A percentile compares a stretch with the other conserved stretches of the same genome.
phyloP scores from a whole-genome alignment of 2,888 invertebrate genomes.

The Pristionchus arcanus region DNA sequence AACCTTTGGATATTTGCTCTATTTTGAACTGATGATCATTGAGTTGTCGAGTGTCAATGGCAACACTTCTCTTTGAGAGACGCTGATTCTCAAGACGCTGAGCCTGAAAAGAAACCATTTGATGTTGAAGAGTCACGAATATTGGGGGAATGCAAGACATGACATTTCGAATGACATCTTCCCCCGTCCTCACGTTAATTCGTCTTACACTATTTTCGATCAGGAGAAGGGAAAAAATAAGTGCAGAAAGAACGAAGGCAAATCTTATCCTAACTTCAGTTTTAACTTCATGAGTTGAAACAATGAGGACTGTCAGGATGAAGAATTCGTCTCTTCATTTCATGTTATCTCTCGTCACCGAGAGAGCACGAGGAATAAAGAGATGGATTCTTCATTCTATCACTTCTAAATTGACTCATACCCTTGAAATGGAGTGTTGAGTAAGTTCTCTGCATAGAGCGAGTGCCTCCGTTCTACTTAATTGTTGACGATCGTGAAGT shows the following conservation, averaged over 20 bases:
- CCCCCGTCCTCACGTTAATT: no score
- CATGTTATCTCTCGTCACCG: background rate
- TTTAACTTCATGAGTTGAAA: no score
- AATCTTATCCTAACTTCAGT: no score
- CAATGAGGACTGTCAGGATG: background rate
- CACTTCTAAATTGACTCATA: background rate
- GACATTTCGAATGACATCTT: no score
- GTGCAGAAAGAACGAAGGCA: no score
- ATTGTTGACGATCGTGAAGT: background rate
- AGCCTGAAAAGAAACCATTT: background rate
- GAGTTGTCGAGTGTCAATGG: slow-evolving; percentile 64
- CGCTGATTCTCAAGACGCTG: slow-evolving; percentile 59
- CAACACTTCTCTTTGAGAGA: slow-evolving; percentile 61
- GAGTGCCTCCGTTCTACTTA: slow-evolving; percentile 49
- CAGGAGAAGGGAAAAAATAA: no score
- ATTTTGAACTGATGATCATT: slow-evolving; percentile 59
- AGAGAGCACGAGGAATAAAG: background rate
- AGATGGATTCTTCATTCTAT: background rate
- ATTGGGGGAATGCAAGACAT: no score
- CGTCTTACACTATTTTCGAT: no score
- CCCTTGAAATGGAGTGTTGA: slow-evolving; percentile 51
- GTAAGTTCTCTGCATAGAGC: slow-evolving; percentile 43
- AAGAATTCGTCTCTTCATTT: background rate
- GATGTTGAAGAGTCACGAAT: no score
- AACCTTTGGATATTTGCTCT: slow-evolving; percentile 62